phyloP scores from a whole-genome alignment of 1,140 invertebrate genomes.

The Heliconius nattereri region DNA sequence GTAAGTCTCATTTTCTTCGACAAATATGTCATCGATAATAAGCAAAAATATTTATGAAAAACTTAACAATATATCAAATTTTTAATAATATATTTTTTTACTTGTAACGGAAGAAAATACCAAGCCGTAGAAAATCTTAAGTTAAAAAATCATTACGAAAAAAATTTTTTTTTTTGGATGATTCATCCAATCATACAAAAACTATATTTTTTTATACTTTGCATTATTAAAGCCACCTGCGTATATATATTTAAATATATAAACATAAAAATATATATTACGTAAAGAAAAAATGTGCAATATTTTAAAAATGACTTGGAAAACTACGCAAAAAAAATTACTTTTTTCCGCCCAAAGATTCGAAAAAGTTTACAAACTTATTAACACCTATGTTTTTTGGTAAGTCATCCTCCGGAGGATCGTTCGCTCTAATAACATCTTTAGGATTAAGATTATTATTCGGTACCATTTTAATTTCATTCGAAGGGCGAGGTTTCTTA shows the following conservation, averaged over 20 bases:
- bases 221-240: not conserved
- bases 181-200: no score
- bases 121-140: no score
- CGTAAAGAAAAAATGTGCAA: not conserved
- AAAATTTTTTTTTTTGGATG: no score
- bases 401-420: slow-evolving; percentile 73
- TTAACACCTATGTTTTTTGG: slow-evolving; percentile 78
- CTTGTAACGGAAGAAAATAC: no score
- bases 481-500: slow-evolving; percentile 59
- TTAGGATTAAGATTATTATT: slow-evolving; percentile 58
- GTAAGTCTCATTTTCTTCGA: no score
- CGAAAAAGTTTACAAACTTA: slow-evolving; percentile 77
- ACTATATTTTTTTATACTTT: no score
- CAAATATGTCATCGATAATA: no score
- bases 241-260: not conserved
- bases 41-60: no score
- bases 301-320: not conserved
- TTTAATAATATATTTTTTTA: no score
- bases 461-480: slow-evolving; percentile 74
- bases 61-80: no score
- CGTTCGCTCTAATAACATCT: slow-evolving; percentile 75
- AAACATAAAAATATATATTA: not conserved
- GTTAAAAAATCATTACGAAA: no score
- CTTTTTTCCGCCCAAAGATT: slow-evolving; percentile 76
- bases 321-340: slow-evolving; percentile 33